Evolutionary conservation across 2,113 vertebrate species (phyloP).

Genomic region (Prunella fulvescens): DNA sequence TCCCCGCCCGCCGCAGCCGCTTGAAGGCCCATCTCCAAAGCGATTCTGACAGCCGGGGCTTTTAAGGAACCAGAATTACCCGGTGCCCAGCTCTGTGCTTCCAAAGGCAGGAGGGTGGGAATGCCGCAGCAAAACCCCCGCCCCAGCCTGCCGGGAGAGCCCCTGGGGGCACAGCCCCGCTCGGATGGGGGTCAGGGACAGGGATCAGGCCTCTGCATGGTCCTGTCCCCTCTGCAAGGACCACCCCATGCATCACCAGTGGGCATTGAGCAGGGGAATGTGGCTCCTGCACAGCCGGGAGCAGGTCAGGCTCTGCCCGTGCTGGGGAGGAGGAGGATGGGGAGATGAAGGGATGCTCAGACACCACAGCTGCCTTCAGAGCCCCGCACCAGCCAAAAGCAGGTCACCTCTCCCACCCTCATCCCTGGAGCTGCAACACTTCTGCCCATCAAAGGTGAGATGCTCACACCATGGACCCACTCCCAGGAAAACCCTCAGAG

Average conservation of each 20-base stretch:
- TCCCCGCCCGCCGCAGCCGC: background rate
- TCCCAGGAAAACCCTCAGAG: background rate
- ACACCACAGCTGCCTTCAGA: background rate
- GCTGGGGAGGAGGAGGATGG: background rate
- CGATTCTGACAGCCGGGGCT: conserved; percentile 60
- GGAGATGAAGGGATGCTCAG: background rate
- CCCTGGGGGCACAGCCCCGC: accelerated
- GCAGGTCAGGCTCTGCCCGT: background rate
- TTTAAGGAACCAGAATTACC: conserved; percentile 61
- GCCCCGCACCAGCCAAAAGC: background rate
- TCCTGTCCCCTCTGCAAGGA: background rate
- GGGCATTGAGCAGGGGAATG: background rate
- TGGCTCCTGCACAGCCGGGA: background rate
- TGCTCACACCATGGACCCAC: background rate
- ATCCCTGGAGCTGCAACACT: background rate
- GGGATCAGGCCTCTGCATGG: background rate
- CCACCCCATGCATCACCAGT: accelerated
- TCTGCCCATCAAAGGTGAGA: background rate
- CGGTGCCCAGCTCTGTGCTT: background rate
- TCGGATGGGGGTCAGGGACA: background rate
- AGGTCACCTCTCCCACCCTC: background rate
- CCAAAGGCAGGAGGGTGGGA: background rate
- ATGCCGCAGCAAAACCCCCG: background rate
- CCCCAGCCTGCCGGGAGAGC: background rate
- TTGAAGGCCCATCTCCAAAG: conserved; percentile 61